Evolutionary conservation across 2,888 invertebrate genomes (phyloP), one percentile per base, ranked within the genome.

Genomic region (Drosophila robusta): DNA sequence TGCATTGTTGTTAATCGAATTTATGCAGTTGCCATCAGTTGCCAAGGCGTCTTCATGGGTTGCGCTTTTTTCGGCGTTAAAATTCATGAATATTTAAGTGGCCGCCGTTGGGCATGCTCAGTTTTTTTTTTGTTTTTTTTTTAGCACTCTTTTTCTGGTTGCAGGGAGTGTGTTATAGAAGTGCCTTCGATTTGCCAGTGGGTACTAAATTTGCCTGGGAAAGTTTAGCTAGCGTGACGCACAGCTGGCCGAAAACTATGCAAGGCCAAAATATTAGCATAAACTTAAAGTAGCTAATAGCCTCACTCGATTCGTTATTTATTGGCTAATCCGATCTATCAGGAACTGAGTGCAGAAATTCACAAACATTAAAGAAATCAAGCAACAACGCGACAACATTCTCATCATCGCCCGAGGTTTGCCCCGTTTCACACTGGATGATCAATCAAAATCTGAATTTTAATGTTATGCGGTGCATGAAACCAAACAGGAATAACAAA

Each of bases 381-480:
- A 42, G 32, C 42, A 51, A 63, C 65, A 55, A 42, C 41, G 24
- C 29, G 22, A 29, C 50, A 41, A 66, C 44, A 71, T 39, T 51
- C 51, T 36, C 51, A 39, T 36, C 65, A 9, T 41, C 26, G 16
- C 12, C 16, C 18, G 18, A 26, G 38, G 14, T 22, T 52, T 61
- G 47, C 49, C 42, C 36, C 16, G 42, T 22, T 61, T 55, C 64
- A 67, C 50, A 63, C 58, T 63, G 57, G 70, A 86, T 71, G 87
- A 87, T 87, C 87, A 87, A 87, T 87, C 87, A 87, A 87, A 84
- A 76, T 80, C 76, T 82, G 80, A 87, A 87, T 87, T 87, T 86
- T 88, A 87, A 87, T 87, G 82, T 84, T 80, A 87, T 88, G 80
- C 85, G 75, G 78, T 84, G 81, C 81, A 86, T 83, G 70, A 86